phyloP scores from a whole-genome alignment of 2,797 vertebrate species.

The Masticophis lateralis region DNA sequence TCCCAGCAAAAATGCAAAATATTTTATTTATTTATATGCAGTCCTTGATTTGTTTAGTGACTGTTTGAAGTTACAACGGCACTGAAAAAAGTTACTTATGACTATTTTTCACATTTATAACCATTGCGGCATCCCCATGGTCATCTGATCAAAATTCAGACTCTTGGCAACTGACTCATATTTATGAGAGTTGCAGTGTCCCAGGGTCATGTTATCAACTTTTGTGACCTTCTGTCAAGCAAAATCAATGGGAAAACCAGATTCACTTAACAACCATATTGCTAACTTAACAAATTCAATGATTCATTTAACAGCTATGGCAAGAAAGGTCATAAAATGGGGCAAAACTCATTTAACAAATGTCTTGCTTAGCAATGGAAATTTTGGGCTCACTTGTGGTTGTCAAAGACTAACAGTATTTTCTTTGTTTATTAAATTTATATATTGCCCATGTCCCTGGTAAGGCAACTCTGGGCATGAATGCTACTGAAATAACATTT shows the following conservation, averaged over 20 bases:
- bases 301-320: not conserved
- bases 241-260: not conserved
- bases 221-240: not conserved
- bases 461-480: not conserved
- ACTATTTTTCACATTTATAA: not conserved
- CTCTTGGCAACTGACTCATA: not conserved
- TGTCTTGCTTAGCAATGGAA: not conserved
- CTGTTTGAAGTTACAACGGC: not conserved
- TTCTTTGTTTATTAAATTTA: not conserved
- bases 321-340: not conserved
- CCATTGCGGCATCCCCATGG: not conserved
- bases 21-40: no score
- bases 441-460: not conserved
- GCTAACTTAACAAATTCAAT: not conserved
- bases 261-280: not conserved
- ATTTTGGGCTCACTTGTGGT: not conserved
- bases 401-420: not conserved
- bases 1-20: not conserved
- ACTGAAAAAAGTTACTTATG: not conserved
- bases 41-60: not conserved
- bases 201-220: not conserved
- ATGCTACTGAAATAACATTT: not conserved
- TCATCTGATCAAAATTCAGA: not conserved
- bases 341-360: not conserved
- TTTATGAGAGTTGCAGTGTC: not conserved